Evolutionary conservation across 2,113 vertebrate genomes (phyloP).

Genomic region (Eupsittula cactorum): DNA sequence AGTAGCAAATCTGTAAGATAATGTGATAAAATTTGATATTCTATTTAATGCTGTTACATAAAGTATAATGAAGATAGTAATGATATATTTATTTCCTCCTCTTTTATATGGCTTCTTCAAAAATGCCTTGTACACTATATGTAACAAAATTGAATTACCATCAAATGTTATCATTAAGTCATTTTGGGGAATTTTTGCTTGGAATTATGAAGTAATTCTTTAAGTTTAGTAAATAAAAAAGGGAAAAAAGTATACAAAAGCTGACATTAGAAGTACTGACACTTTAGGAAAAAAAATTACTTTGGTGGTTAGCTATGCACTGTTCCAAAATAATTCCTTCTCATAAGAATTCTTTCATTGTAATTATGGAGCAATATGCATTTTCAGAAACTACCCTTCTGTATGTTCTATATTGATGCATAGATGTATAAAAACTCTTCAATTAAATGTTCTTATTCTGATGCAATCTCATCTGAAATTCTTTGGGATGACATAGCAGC

Average conservation of each 20-base stretch:
- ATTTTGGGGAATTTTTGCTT: not conserved
- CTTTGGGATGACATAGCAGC: not conserved
- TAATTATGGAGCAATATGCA: not conserved
- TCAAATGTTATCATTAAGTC: not conserved
- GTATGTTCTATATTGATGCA: not conserved
- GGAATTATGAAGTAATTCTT: not conserved
- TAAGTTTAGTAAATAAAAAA: not conserved
- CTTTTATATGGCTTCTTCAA: not conserved
- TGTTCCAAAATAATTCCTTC: not conserved
- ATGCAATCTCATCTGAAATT: not conserved
- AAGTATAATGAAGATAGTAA: not conserved
- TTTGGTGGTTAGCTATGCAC: not conserved
- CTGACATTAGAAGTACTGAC: not conserved
- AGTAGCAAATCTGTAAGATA: not conserved
- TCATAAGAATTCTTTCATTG: not conserved
- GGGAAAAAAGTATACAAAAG: not conserved
- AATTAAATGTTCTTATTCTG: not conserved
- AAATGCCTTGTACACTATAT: not conserved
- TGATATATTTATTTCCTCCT: not conserved
- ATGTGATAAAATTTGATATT: not conserved
- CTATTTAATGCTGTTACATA: not conserved
- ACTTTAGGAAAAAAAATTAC: accelerated
- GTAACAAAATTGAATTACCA: not conserved
- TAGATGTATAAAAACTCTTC: not conserved
- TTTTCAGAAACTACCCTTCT: not conserved